These are phyloP conservation scores for Euura saliciscinereae DNA, from an alignment of 1,140 invertebrate genomes.

Conservation along the genomic window DNA sequence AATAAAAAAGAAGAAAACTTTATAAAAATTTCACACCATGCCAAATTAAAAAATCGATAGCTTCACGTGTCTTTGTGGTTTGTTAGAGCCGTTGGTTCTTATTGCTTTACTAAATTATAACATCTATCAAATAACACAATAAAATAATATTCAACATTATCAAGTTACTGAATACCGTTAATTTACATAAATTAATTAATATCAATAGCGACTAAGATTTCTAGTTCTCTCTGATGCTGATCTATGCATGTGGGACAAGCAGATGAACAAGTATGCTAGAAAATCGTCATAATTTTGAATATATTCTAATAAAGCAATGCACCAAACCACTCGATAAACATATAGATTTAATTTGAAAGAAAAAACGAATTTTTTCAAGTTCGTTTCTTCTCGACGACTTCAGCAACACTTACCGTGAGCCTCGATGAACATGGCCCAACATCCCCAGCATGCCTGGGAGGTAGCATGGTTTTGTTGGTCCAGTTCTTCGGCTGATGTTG, in stretches of 20 bases:
- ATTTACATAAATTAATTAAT: background rate
- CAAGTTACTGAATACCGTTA: background rate
- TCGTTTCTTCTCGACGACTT: background rate
- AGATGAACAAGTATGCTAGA: background rate
- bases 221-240: background rate
- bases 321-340: background rate
- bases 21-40: background rate
- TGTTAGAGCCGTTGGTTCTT: background rate
- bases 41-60: slow-evolving; percentile 2
- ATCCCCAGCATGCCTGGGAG: slow-evolving; percentile 54
- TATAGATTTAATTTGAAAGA: background rate
- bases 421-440: slow-evolving; percentile 59
- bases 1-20: background rate
- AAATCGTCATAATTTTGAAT: background rate
- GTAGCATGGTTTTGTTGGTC: slow-evolving; percentile 30
- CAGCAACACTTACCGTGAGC: slow-evolving; percentile 54
- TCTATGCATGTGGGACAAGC: background rate
- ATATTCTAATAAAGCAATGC: slow-evolving; percentile 9
- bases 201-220: background rate
- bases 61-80: background rate
- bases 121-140: no score
- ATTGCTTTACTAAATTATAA: background rate
- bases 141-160: background rate
- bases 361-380: background rate
- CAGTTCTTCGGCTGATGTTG: background rate